Base-by-base conservation (phyloP, 2,888 invertebrate genomes). In the Pecten maximus region DNA sequence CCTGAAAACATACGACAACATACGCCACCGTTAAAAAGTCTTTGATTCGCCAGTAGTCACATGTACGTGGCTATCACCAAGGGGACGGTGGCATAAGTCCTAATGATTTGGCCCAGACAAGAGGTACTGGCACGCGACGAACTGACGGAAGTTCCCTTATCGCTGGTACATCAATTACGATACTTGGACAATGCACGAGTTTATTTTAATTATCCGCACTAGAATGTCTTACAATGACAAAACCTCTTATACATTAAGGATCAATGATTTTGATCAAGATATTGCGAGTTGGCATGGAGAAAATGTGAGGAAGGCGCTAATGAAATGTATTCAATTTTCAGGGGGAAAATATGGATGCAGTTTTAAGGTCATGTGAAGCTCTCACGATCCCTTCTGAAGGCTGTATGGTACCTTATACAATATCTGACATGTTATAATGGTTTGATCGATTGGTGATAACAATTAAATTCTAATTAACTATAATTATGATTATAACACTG, bases 41-140 rank as follows among this genome's bases (percentile, higher is more conserved):
- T 44, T 44, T 74, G 74, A 74, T 28, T 35, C 19, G 54, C 19
- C 2, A 74, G 60, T 8, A 28, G 74, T 74, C 74, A 74, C 74
- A 35, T 74, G 74, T 74, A 74, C 35, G 35, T 74, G 23, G 54
- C 54, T 54, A 15, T 54, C 74, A 35, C 74, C 74, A 74, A 74
- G 74, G 74, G 28, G 74, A 74, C 74, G 74, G 35, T 74, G 74
- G 35, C 74, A 74, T 74, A 74, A 74, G 74, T 74, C 74, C 74
- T 28, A 10, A 35, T 74, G 74, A 74, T 74, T 74, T 28, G 74
- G 28, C 8, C 74, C 74, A 74, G 74, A 74, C 74, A 74, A 74
- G 74, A 74, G 35, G 54, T 74, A 35, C 35, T 74, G 4, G 35
- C 74, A 74, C 74, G 74, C 74, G 2, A 74, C 74, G 28, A 74